These are phyloP conservation scores for Upupa epops DNA, from an alignment of 2,113 vertebrate species.

Conservation along the genomic window DNA sequence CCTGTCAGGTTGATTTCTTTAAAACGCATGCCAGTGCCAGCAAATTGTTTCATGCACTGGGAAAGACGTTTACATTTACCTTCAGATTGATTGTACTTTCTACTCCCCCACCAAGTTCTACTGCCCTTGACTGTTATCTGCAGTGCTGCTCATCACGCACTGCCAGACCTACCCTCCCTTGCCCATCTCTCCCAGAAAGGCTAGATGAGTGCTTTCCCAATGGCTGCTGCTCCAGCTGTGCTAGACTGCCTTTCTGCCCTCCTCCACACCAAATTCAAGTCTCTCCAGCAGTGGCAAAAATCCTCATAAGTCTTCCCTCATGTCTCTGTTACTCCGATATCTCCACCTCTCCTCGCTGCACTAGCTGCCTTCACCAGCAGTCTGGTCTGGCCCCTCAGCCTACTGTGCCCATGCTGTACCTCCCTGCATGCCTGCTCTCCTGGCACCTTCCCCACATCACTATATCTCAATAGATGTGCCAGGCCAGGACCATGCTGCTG, in stretches of 20 bases:
- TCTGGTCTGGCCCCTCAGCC: neutral
- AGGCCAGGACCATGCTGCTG: neutral
- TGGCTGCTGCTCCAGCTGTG: fast-evolving
- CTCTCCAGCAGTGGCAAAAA: neutral
- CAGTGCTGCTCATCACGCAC: fast-evolving
- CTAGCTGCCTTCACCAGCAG: neutral
- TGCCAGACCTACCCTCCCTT: neutral
- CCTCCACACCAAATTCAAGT: neutral
- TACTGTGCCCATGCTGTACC: fast-evolving
- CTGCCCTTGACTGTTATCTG: neutral
- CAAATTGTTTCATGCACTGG: neutral
- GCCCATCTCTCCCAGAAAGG: fast-evolving
- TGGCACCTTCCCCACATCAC: neutral
- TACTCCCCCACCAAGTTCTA: neutral
- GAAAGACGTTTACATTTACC: neutral
- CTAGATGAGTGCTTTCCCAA: neutral
- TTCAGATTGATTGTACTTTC: neutral
- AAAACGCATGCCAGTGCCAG: neutral
- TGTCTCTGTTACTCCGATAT: neutral
- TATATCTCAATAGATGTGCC: neutral
- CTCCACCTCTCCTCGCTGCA: neutral
- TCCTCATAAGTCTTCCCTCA: neutral
- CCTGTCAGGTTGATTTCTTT: neutral
- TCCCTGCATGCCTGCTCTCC: neutral
- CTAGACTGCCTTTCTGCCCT: neutral